Evolutionary conservation across 2,888 invertebrate genomes (phyloP).

Genomic region (Eretmocerus hayati): DNA sequence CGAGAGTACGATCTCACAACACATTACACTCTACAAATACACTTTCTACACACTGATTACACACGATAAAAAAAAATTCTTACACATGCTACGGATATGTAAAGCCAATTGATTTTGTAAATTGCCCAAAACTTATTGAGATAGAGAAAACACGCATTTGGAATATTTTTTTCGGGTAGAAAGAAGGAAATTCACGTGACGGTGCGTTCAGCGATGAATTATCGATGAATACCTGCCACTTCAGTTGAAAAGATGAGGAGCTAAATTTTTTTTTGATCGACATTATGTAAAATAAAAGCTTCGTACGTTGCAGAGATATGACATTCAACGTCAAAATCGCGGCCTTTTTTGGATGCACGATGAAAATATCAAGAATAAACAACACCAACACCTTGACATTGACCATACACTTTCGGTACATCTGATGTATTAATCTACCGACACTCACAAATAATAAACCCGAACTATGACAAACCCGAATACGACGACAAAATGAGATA

Average conservation of each 20-base stretch:
- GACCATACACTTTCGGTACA: constrained; percentile 19
- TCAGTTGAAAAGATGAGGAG: too few relatives aligned
- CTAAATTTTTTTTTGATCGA: too few relatives aligned
- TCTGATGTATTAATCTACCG: constrained; percentile 11
- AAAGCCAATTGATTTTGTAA: constrained; percentile 49
- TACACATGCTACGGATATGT: constrained; percentile 47
- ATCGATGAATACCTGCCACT: too few relatives aligned
- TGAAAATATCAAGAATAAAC: constrained; percentile 17
- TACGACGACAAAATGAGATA: constrained; percentile 8
- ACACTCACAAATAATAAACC: constrained; percentile 20
- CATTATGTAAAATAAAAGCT: constrained; percentile 5
- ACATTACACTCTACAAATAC: constrained; percentile 24
- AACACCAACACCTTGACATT: constrained; percentile 19
- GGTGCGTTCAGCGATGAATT: too few relatives aligned
- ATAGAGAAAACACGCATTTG: neutral
- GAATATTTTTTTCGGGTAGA: too few relatives aligned
- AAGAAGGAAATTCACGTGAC: too few relatives aligned
- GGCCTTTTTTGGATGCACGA: constrained; percentile 42
- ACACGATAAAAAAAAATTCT: constrained; percentile 13
- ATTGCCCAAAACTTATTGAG: constrained; percentile 30
- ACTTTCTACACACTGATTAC: constrained; percentile 30
- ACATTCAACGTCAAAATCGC: constrained; percentile 32
- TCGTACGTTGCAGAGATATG: constrained; percentile 18
- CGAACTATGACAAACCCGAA: constrained; percentile 16
- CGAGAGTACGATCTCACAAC: constrained; percentile 32